Evolutionary conservation across 2,113 vertebrate species (phyloP).

Genomic region (Scartelaos histophorus): DNA sequence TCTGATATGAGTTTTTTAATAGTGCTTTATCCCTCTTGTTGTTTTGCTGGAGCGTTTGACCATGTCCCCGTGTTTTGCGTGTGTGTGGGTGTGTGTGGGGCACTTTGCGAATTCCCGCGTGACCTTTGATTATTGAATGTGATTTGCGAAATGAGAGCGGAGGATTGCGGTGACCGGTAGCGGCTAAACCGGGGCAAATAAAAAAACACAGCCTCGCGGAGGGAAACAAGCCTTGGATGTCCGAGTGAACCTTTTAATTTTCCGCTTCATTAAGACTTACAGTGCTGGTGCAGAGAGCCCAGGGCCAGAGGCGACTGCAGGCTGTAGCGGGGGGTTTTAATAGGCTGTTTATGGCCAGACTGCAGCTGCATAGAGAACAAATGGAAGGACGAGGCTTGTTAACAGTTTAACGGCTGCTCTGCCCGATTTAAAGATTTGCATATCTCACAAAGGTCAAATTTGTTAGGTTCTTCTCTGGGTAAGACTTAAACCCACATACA

Average conservation of each 20-base stretch:
- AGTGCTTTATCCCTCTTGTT: background rate
- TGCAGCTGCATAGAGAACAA: conserved; percentile 50
- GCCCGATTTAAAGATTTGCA: conserved; percentile 70
- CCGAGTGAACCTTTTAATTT: conserved; percentile 75
- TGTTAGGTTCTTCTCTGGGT: conserved; percentile 56
- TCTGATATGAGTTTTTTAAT: conserved; percentile 22
- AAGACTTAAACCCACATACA: conserved; percentile 56
- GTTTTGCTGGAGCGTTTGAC: conserved; percentile 21
- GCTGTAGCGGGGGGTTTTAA: conserved; percentile 66
- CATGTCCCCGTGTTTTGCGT: conserved; percentile 12
- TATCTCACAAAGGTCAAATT: conserved; percentile 68
- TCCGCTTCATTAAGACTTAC: conserved; percentile 75
- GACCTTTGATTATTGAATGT: conserved; percentile 40
- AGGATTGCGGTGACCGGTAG: background rate
- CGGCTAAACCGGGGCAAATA: conserved; percentile 24
- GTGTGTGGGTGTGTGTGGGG: conserved; percentile 22
- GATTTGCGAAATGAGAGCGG: conserved; percentile 32
- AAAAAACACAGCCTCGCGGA: conserved; percentile 55
- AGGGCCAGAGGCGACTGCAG: conserved; percentile 59
- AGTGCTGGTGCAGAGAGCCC: conserved; percentile 62
- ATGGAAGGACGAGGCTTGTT: conserved; percentile 64
- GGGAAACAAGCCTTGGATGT: conserved; percentile 65
- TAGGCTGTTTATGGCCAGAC: conserved; percentile 72
- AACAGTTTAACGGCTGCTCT: conserved; percentile 68
- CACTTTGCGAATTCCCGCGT: conserved; percentile 34